phyloP scores from a whole-genome alignment of 2,113 vertebrate genomes.

The Melozone crissalis region DNA sequence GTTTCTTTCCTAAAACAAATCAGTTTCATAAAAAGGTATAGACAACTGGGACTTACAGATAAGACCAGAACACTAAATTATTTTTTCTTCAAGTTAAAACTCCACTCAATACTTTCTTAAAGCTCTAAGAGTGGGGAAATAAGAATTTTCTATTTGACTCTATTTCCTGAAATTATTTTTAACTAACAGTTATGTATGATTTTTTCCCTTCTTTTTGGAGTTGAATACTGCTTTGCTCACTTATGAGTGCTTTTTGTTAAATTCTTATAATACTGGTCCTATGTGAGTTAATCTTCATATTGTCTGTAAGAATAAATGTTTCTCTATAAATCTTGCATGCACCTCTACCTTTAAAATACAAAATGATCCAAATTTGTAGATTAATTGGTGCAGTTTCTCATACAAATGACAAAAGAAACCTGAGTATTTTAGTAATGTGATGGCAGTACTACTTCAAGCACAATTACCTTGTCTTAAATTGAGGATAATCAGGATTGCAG shows the following conservation, averaged over 20 bases:
- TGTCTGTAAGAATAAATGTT: background rate
- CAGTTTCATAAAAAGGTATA: background rate
- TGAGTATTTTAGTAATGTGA: slow-evolving; percentile 26
- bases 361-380: background rate
- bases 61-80: background rate
- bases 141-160: background rate
- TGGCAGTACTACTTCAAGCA: slow-evolving; percentile 45
- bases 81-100: background rate
- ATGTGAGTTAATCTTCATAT: background rate
- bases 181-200: background rate
- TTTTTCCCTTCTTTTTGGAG: background rate
- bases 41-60: background rate
- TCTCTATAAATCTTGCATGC: background rate
- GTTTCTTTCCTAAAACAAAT: background rate
- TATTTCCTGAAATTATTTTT: background rate
- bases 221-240: background rate
- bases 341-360: background rate
- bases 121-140: rapidly evolving
- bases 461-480: slow-evolving; percentile 55
- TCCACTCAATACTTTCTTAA: background rate
- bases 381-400: slow-evolving; percentile 26
- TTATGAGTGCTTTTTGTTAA: background rate
- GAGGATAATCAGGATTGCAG: slow-evolving; percentile 48
- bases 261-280: background rate
- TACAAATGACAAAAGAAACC: slow-evolving; percentile 38